These are phyloP conservation scores for Helogale parvula DNA, from an alignment of 2,113 vertebrate species.

Conservation along the genomic window DNA sequence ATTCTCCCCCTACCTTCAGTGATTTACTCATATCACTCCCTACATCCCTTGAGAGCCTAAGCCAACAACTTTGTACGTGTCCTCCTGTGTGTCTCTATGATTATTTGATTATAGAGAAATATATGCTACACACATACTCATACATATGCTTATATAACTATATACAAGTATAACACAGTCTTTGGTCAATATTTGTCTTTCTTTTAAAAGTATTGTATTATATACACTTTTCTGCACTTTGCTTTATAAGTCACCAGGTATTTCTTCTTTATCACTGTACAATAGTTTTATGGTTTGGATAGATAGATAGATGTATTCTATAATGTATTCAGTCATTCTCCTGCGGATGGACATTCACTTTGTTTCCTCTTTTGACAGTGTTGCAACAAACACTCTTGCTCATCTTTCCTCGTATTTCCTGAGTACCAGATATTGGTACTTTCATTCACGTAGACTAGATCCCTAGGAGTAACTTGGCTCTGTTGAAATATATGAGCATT, in stretches of 20 bases:
- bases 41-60: not conserved
- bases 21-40: not conserved
- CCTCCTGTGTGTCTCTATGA: not conserved
- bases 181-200: not conserved
- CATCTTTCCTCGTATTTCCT: not conserved
- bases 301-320: not conserved
- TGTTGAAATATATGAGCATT: not conserved
- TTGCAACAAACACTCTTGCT: not conserved
- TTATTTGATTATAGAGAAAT: not conserved
- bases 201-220: not conserved
- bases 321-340: not conserved
- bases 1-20: not conserved
- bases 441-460: not conserved
- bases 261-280: not conserved
- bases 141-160: not conserved
- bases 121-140: not conserved
- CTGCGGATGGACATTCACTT: not conserved
- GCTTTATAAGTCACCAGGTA: not conserved
- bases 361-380: not conserved
- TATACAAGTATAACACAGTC: not conserved
- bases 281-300: not conserved
- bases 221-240: not conserved
- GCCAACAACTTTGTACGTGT: not conserved
- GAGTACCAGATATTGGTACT: not conserved
- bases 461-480: not conserved